Conservation (phyloP, 92 coral and sea anemone genomes). For the Porites rus region DNA sequence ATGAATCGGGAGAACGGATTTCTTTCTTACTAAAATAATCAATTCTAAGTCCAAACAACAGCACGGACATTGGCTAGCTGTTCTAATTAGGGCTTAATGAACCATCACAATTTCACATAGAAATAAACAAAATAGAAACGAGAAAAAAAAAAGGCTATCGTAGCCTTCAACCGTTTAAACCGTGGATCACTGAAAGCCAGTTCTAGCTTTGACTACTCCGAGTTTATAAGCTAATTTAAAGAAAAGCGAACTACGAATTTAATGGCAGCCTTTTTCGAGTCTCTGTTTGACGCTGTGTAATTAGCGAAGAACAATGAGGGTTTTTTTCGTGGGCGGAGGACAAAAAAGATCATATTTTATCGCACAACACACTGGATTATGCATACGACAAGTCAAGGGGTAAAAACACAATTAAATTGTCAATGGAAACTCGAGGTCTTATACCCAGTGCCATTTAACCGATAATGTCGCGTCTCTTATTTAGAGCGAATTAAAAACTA, state of each 20-base stretch:
- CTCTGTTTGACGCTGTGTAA: slow-evolving; percentile 44
- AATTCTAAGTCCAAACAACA: slow-evolving; percentile 20
- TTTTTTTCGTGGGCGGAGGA: slow-evolving; percentile 58
- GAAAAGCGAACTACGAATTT: not conserved
- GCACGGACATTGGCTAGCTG: not conserved
- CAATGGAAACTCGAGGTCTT: not conserved
- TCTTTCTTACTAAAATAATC: not conserved
- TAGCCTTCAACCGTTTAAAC: too few relatives aligned
- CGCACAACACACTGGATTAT: slow-evolving; percentile 10
- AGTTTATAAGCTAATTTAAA: too few relatives aligned
- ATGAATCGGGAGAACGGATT: not conserved
- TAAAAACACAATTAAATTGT: not conserved
- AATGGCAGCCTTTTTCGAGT: slow-evolving; percentile 6
- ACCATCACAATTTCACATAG: slow-evolving; percentile 3
- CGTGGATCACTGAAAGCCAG: too few relatives aligned
- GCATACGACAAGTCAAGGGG: slow-evolving; percentile 5
- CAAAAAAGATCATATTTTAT: slow-evolving; percentile 21
- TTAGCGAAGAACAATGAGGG: slow-evolving; percentile 62
- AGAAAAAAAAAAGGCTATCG: too few relatives aligned
- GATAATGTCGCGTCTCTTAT: slow-evolving; percentile 5
- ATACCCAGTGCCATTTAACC: not conserved
- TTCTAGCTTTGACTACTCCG: too few relatives aligned
- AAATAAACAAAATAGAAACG: not conserved
- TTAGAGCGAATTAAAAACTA: slow-evolving; percentile 21
- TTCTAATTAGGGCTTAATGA: slow-evolving; percentile 41